These are phyloP conservation scores for Oryzias melastigma DNA, from an alignment of 2,113 vertebrate genomes.

Conservation along the genomic window DNA sequence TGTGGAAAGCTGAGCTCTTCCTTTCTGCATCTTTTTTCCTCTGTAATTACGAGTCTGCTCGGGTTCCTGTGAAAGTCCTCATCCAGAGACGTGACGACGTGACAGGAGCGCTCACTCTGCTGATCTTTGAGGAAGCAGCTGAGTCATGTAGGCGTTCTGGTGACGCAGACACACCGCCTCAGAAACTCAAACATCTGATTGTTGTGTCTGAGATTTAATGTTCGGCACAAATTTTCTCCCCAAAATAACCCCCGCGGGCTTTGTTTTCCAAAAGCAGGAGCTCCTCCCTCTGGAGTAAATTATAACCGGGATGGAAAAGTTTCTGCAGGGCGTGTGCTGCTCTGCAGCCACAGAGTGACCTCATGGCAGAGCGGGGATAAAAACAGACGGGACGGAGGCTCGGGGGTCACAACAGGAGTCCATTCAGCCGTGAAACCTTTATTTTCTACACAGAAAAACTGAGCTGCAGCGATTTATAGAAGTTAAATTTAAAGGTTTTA, in stretches of 20 bases:
- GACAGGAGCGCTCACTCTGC: not conserved
- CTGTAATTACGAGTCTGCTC: not conserved
- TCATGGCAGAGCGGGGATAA: slow-evolving; percentile 43
- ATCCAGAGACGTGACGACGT: not conserved
- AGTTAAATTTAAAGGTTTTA: no score
- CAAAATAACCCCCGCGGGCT: slow-evolving; percentile 34
- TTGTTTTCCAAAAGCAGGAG: slow-evolving; percentile 7
- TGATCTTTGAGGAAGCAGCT: slow-evolving; percentile 8
- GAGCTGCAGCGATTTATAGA: no score
- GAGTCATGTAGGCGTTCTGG: slow-evolving; percentile 21
- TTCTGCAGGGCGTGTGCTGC: slow-evolving; percentile 44
- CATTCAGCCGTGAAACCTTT: no score
- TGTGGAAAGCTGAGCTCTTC: not conserved
- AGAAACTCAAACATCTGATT: slow-evolving; percentile 28
- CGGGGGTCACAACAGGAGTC: no score
- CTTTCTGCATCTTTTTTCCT: not conserved
- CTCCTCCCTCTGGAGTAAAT: slow-evolving; percentile 37
- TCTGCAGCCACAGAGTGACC: slow-evolving; percentile 52
- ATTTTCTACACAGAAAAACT: no score
- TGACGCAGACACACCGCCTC: not conserved
- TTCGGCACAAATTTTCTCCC: slow-evolving; percentile 4
- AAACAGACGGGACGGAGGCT: no score
- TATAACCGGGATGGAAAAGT: slow-evolving; percentile 42
- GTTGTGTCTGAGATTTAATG: slow-evolving; percentile 39
- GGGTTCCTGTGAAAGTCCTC: not conserved